Base-by-base conservation (phyloP, 2,888 invertebrate genomes). In the Ephialtes manifestator region DNA sequence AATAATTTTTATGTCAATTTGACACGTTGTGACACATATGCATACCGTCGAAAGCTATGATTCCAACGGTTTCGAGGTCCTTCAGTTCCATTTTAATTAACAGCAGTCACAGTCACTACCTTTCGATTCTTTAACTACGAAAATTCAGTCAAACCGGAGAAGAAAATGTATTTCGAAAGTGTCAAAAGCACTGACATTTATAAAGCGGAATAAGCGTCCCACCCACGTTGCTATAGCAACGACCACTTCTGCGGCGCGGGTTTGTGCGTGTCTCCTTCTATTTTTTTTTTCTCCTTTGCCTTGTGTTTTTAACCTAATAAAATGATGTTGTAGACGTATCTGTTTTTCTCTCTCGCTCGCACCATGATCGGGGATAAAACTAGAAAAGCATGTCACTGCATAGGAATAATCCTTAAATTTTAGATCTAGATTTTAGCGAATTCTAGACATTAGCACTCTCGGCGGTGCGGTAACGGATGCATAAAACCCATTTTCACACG, bases 1-100 rank as follows among this genome's bases (percentile, higher is more conserved):
- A 5, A 5, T 10, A 10, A 1, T 93, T 35, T 94, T 94, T 0
- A 94, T 94, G 1, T 95, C 95, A 95, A 48, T 4, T 35, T 28
- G 8, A 55, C 28, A 55, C 28, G n/a, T 28, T 43, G 31, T 2
- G 78, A 68, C 18, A 58, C 60, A 51, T 28, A 70, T 91, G 74
- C 94, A 94, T 93, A 97, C 97, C 98, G 94, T 97, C 97, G 94
- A 97, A 97, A 71, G 97, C 97, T 89, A 98, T 97, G 83, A 97
- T 97, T 63, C 96, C 96, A 77, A 95, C 95, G 4, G 97, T 94
- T 90, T 96, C 95, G 79, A 98, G 95, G 90, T 95, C 95, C 90
- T 95, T 94, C 1, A 96, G 95, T 86, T 96, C 95, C 92, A 92
- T 92, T 78, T 35, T 87, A 28, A 63, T 46, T 31, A 18, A 7